Base-by-base conservation (phyloP, 2,113 vertebrate genomes). In the Oenanthe melanoleuca region DNA sequence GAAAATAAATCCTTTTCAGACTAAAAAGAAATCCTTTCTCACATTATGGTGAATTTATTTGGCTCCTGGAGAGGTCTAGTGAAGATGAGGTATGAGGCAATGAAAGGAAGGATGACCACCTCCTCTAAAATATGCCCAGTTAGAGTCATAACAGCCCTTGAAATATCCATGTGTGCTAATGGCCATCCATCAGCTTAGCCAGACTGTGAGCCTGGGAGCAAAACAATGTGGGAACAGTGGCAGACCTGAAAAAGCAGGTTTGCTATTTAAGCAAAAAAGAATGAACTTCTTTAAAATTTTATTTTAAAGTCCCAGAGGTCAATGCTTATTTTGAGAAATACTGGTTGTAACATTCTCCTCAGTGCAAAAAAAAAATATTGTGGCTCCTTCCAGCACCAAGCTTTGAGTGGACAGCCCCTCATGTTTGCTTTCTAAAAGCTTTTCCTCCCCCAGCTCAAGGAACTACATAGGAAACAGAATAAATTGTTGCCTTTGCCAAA, bases 371-470 rank as follows among this genome's bases (percentile, higher is more conserved):
- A 49, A 49, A 34, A 31, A 29, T 8, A 5, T 23, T 3, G 25
- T 64, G 9, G 2, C 70, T 88, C 56, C 28, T 65, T 77, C 19
- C 20, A 49, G 8, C 14, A 69, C 11, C 8, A 66, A 6, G 40
- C 5, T 57, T 78, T 1, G 1, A 42, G 14, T 15, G 22, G 10
- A n/a, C 2, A 80, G 3, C 1, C 12, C 13, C 5, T 63, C 19
- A 4, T 12, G 23, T 47, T 59, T 81, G 2, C 5, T 78, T 59
- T 66, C 47, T 37, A 20, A 19, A 85, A 28, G 7, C 1, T 4
- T 66, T 70, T 82, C 8, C 28, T 67, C 4, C 19, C 11, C 4
- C 18, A 57, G 0, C 7, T 55, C 15, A 26, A 56, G 3, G 2
- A 77, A 44, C 0, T 10, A n/a, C 33, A 61, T 13, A 33, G 21